A percentile compares a stretch with the other conserved stretches of the same genome.
These are phyloP conservation scores for Lepus americanus DNA, from an alignment of 2,113 vertebrate genomes.

Conservation along the genomic window DNA sequence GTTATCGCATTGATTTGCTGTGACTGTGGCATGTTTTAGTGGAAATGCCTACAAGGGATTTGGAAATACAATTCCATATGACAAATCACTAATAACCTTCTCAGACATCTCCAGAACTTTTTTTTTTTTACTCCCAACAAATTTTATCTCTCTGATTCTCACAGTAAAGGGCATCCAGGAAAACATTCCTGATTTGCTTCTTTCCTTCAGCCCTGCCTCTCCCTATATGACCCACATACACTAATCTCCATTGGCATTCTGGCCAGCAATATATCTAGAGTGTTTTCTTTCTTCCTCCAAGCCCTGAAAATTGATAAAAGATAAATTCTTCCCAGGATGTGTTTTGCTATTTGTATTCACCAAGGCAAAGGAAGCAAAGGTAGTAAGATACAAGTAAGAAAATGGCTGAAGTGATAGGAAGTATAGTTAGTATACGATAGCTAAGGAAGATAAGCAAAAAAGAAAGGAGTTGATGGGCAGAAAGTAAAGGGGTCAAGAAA, in stretches of 20 bases:
- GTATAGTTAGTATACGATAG: background rate
- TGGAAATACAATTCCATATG: background rate
- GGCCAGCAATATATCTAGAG: background rate
- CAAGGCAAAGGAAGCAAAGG: background rate
- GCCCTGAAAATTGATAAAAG: background rate
- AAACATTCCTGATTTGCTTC: background rate
- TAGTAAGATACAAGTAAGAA: background rate
- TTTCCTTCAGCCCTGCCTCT: background rate
- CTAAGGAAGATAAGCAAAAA: background rate
- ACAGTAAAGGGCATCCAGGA: background rate
- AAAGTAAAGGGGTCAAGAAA: background rate
- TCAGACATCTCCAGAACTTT: background rate
- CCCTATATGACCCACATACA: background rate
- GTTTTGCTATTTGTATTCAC: background rate
- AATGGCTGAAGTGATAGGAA: background rate
- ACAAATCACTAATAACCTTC: background rate
- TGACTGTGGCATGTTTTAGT: background rate
- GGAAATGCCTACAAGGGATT: background rate
- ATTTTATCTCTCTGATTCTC: background rate
- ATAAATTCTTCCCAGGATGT: background rate
- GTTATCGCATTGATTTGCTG: background rate
- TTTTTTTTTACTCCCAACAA: background rate
- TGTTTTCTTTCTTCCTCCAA: background rate
- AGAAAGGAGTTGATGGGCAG: background rate
- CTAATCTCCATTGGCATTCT: background rate